Evolutionary conservation across 2,888 invertebrate genomes (phyloP), one percentile per base, ranked within the genome.

Genomic region (Drosophila barbarae): DNA sequence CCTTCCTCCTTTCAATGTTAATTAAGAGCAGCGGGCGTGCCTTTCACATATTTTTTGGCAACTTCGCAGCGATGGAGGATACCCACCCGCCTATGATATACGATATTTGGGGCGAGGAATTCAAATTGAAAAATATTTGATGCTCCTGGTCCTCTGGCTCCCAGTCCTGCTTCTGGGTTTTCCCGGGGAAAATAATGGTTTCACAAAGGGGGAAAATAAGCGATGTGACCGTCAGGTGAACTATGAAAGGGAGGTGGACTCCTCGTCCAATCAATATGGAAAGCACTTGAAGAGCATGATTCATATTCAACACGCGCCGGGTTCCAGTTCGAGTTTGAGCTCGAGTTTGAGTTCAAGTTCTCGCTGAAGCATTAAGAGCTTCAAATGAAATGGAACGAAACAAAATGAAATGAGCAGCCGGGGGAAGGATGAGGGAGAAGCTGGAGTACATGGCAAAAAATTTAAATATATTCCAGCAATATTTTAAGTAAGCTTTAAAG

Each of bases 281-380:
- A 82, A 81, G 73, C 73, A 69, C 53, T 53, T 34, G 28, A 66
- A 64, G 61, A 60, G 55, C 70, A 74, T 74, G 69, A 77, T 77
- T 77, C 77, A 77, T 79, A 77, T 82, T 79, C 83, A 82, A 74
- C 69, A 50, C 74, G 83, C 74, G 81, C 76, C 56, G 41, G 41
- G 1, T 8, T 13, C 8, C 54, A 46, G 51, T 55, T 55, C 52
- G 7, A 21, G 38, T 21, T 21, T 12, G 18, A 36, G 15, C 8
- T 15, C 36, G 18, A 36, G 38, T 18, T 38, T 3, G 38, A 18
- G 39, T 39, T 39, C 21, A 56, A 49, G 51, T 56, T 55, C 36
- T 42, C 66, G 65, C 49, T 54, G 58, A 65, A 53, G 59, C 73
- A 73, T 74, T 73, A 74, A 72, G 74, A 74, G 67, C 47, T 65